Evolutionary conservation across 2,888 invertebrate species (phyloP), one percentile per base, ranked within the genome.

Genomic region (Lampropteryx suffumata): DNA sequence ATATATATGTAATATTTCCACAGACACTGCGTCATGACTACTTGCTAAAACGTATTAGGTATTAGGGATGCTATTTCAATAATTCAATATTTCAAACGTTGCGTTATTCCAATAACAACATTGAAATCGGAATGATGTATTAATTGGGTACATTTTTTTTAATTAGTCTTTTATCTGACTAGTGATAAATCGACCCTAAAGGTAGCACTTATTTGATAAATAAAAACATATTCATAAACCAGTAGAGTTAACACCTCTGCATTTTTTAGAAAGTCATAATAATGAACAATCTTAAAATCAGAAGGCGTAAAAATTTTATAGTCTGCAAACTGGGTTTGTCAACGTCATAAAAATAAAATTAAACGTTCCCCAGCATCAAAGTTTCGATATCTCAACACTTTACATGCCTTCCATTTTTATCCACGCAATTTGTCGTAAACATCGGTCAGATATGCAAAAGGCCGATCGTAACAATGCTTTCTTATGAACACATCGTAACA

Each of bases 401-500:
- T 70, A 65, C 39, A 47, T 44, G 51, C 49, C 42, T 50, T 47
- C 37, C 55, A 55, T 54, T 56, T 70, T 71, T 74, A 73, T 71
- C 67, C 67, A 49, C 54, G 69, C 76, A 82, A 86, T 85, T 86
- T 84, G 82, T 84, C 77, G 72, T 76, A 69, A 71, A 78, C 75
- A 67, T 53, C 68, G 55, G 54, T 71, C 74, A 71, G 75, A 77
- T 80, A 84, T 74, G 72, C 73, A 72, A 79, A 84, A 82, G 67
- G 64, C 58, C 55, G 74, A 69, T 78, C 80, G 76, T 82, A 86
- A 85, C 85, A 87, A 84, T 82, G 73, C 81, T 65, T 79, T 79
- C 82, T 84, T 82, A 82, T 81, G 80, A 81, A 80, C 77, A 79
- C 76, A 77, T 77, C 82, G 79, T 82, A 82, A 84, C 76, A 82